These are phyloP conservation scores for Eurytoma adleriae DNA, from an alignment of 2,888 invertebrate species.

Conservation along the genomic window DNA sequence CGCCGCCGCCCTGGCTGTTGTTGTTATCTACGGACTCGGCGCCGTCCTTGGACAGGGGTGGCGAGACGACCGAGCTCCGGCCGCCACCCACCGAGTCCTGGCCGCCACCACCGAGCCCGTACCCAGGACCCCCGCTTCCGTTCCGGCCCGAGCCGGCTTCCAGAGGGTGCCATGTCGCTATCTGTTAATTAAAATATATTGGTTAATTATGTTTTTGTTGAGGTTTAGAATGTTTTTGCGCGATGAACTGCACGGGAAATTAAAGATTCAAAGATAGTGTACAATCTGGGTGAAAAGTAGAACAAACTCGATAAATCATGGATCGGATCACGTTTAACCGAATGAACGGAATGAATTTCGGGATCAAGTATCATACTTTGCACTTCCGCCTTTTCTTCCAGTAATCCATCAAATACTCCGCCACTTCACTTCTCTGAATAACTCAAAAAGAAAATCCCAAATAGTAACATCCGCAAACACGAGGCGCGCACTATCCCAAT, in stretches of 20 bases:
- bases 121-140: conserved; percentile 71
- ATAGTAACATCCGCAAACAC: not conserved
- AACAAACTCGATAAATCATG: no score
- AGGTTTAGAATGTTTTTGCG: no score
- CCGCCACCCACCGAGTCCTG: conserved; percentile 62
- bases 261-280: no score
- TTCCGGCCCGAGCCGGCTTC: conserved; percentile 73
- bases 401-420: not conserved
- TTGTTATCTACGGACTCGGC: conserved; percentile 69
- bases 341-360: no score
- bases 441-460: not conserved
- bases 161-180: conserved; percentile 76
- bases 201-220: no score
- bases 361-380: not conserved
- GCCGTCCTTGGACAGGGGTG: conserved; percentile 52
- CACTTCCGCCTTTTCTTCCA: not conserved
- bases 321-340: no score
- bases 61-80: conserved; percentile 41
- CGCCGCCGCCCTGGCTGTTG: conserved; percentile 66
- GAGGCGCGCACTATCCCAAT: not conserved
- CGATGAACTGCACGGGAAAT: no score
- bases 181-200: conserved; percentile 61
- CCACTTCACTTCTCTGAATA: not conserved
- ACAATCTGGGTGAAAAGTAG: no score
- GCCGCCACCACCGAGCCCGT: conserved; percentile 66